A percentile compares a stretch with the other conserved stretches of the same genome.
phyloP scores from a whole-genome alignment of 1,140 invertebrate species.

The Drosophila leontia region DNA sequence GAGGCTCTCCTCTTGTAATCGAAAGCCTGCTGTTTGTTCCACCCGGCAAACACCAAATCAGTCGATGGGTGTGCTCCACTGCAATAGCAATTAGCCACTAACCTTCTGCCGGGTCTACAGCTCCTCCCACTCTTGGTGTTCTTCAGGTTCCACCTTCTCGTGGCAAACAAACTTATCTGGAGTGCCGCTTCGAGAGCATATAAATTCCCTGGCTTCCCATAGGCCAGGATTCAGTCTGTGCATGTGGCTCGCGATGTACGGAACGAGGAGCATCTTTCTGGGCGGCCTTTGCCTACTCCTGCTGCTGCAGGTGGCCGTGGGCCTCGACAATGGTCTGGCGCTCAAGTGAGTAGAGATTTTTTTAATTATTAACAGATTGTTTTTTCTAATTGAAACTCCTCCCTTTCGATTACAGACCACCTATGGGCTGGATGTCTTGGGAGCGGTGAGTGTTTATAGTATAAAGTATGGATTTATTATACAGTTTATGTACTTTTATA shows the following conservation, averaged over 20 bases:
- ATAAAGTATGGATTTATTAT: neutral
- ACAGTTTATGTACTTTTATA: neutral
- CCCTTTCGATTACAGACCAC: constrained; percentile 88
- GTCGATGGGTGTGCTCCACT: constrained; percentile 58
- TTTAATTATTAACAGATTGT: neutral
- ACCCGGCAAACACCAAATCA: constrained; percentile 42
- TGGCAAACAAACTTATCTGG: constrained; percentile 55
- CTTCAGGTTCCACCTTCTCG: constrained; percentile 9
- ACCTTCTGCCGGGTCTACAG: constrained; percentile 41
- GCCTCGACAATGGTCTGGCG: constrained; percentile 93
- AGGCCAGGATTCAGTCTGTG: constrained; percentile 50
- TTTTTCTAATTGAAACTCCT: neutral
- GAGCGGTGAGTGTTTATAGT: constrained; percentile 86
- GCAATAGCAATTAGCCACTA: constrained; percentile 63
- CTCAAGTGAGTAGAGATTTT: constrained; percentile 52
- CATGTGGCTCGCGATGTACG: constrained; percentile 38
- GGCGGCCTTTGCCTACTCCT: constrained; percentile 27
- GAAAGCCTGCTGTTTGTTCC: constrained; percentile 37
- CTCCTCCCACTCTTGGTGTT: constrained; percentile 16
- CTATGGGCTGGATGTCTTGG: constrained; percentile 97
- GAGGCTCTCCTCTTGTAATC: constrained; percentile 34
- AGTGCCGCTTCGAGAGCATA: constrained; percentile 46
- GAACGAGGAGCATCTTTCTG: constrained; percentile 14
- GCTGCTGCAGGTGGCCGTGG: constrained; percentile 51
- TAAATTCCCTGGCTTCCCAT: constrained; percentile 30